Evolutionary conservation across 2,888 invertebrate species (phyloP).

Genomic region (Anoncus sp.): DNA sequence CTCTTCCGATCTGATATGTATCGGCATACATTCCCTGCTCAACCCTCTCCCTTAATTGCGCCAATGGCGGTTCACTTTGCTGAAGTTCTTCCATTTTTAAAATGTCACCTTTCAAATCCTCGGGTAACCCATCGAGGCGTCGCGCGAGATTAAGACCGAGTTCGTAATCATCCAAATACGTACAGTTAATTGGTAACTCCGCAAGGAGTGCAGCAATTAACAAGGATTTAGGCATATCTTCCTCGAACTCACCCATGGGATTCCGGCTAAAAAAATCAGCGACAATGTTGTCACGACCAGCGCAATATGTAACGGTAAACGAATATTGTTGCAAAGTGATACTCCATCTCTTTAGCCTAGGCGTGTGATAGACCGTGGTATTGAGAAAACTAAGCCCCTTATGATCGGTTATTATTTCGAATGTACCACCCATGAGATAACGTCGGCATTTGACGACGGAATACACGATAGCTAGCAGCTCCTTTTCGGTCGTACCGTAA

Average conservation of each 20-base stretch:
- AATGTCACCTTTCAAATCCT: too few relatives aligned
- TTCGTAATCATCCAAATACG: too few relatives aligned
- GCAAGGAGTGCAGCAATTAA: too few relatives aligned
- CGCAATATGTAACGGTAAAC: constrained; percentile 2
- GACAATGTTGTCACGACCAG: constrained; percentile 66
- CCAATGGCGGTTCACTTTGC: too few relatives aligned
- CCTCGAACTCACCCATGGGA: constrained; percentile 13
- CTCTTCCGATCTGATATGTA: too few relatives aligned
- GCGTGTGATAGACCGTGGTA: not conserved
- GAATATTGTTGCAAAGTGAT: not conserved
- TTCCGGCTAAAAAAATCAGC: constrained; percentile 68
- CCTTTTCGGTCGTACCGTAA: constrained; percentile 4
- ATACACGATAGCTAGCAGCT: constrained; percentile 62
- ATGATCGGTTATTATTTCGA: constrained; percentile 67
- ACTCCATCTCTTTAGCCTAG: constrained; percentile 4
- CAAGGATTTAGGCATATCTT: too few relatives aligned
- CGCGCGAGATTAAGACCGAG: too few relatives aligned
- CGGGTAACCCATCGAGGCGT: too few relatives aligned
- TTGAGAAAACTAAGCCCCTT: constrained; percentile 66
- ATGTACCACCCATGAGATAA: constrained; percentile 64
- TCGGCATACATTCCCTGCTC: too few relatives aligned
- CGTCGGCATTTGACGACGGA: constrained; percentile 27
- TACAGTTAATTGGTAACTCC: too few relatives aligned
- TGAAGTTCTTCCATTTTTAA: too few relatives aligned
- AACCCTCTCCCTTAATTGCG: too few relatives aligned